Evolutionary conservation across 2,797 vertebrate genomes (phyloP), one percentile per base, ranked within the genome.

Genomic region (Semaprochilodus insignis): DNA sequence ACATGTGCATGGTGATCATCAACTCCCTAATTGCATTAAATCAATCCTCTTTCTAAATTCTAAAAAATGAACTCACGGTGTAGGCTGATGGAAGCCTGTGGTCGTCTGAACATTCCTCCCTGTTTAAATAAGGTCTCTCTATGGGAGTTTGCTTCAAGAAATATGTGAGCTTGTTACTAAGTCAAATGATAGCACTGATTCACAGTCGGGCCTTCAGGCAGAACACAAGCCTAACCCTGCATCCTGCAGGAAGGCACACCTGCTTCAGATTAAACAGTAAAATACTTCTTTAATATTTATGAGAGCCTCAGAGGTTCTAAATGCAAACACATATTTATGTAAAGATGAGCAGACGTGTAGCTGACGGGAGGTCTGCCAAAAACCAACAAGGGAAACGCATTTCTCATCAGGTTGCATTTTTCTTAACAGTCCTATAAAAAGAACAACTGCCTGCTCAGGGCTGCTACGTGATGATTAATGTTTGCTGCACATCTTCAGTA

Each of bases 271-370:
- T 85, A 83, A 78, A 74, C 60, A 62, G 19, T 74, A 23, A 80
- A 86, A 65, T 71, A 66, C 73, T 77, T 67, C 36, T 79, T 83
- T 51, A 77, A 80, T 77, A 86, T 86, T 87, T 85, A 85, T 76
- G 66, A 78, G 67, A 40, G 34, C 36, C 65, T 74, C 44, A 57
- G 74, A 69, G 71, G 59, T 79, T 74, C 51, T 23, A 77, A 84
- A 77, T 66, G 51, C 31, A 85, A 78, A 66, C 57, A 21, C 25
- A 15, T 36, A 57, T 34, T 36, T 55, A 23, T 77, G 31, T 77
- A 40, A 77, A 82, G 57, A 65, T 65, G 67, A 82, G 74, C 66
- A 77, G 74, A 82, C 17, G 40, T 76, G 55, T 8, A 82, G 40
- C 25, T 15, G 54, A 82, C 31, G 19, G 57, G 6, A 2, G 27